Conservation (phyloP, 2,113 vertebrate genomes). For the pig (Sus scrofa) region DNA sequence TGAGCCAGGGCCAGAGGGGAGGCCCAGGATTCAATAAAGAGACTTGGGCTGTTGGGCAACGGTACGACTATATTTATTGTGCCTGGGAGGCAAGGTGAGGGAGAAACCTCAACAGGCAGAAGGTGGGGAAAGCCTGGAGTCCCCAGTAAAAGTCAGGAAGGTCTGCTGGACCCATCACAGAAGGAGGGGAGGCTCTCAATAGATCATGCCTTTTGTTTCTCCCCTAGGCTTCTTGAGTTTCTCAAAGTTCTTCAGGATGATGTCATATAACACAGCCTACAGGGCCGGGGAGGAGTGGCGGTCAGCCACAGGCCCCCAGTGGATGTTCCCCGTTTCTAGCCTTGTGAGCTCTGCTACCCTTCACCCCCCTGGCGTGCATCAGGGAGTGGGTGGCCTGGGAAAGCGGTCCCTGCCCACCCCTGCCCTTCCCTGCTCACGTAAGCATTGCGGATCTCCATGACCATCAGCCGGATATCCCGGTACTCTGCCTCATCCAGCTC, state of each 20-base stretch:
- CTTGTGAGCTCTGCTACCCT: conserved; percentile 44
- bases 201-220: conserved; percentile 94
- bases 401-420: conserved; percentile 23
- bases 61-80: conserved; percentile 75
- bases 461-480: conserved; percentile 91
- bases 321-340: conserved; percentile 37
- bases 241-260: conserved; percentile 94
- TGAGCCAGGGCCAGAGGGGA: conserved; percentile 71
- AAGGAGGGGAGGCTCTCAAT: conserved; percentile 84
- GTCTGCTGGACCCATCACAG: not conserved
- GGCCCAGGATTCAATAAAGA: conserved; percentile 77
- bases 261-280: conserved; percentile 93
- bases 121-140: conserved; percentile 25
- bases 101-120: conserved; percentile 35
- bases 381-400: conserved; percentile 19
- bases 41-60: conserved; percentile 31
- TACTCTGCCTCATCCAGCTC: conserved; percentile 94
- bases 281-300: not conserved
- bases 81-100: conserved; percentile 50
- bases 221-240: conserved; percentile 96
- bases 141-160: not conserved
- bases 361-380: conserved; percentile 6
- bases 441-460: conserved; percentile 93
- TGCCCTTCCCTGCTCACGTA: conserved; percentile 88
- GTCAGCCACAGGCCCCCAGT: not conserved